phyloP scores from a whole-genome alignment of 2,888 invertebrate genomes.

The Eristalis pertinax region DNA sequence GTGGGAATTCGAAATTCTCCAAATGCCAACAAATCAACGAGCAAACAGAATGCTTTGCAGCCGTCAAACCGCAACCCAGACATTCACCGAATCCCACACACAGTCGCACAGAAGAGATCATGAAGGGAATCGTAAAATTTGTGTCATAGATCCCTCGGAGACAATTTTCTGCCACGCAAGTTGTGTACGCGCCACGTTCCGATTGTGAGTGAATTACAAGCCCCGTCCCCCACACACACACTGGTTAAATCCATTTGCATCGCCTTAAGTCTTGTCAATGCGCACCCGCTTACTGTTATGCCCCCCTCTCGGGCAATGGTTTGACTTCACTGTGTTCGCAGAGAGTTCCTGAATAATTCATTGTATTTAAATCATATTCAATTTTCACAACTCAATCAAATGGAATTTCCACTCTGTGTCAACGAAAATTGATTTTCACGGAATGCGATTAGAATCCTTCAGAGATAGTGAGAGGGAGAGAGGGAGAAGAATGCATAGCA shows the following conservation, averaged over 20 bases:
- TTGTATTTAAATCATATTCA: conserved; percentile 62
- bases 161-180: background rate
- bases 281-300: background rate
- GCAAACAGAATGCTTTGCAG: background rate
- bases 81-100: too few species aligned
- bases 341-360: conserved; percentile 56
- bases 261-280: background rate
- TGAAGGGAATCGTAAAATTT: background rate
- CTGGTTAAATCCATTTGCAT: background rate
- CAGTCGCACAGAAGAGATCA: background rate
- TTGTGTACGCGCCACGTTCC: background rate
- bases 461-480: background rate
- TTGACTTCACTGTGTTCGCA: background rate
- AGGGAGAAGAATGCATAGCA: conserved; percentile 18
- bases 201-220: background rate
- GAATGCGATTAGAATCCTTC: conserved; percentile 37
- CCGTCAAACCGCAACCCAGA: background rate
- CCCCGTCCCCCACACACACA: background rate
- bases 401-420: conserved; percentile 56
- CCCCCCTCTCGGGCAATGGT: background rate
- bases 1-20: background rate
- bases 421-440: conserved; percentile 54
- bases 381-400: conserved; percentile 61
- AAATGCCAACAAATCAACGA: background rate
- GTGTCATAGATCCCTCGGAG: background rate